A percentile compares a stretch with the other conserved stretches of the same genome.
These are phyloP conservation scores for Pachydiplax longipennis DNA, from an alignment of 2,888 invertebrate species.

Conservation along the genomic window DNA sequence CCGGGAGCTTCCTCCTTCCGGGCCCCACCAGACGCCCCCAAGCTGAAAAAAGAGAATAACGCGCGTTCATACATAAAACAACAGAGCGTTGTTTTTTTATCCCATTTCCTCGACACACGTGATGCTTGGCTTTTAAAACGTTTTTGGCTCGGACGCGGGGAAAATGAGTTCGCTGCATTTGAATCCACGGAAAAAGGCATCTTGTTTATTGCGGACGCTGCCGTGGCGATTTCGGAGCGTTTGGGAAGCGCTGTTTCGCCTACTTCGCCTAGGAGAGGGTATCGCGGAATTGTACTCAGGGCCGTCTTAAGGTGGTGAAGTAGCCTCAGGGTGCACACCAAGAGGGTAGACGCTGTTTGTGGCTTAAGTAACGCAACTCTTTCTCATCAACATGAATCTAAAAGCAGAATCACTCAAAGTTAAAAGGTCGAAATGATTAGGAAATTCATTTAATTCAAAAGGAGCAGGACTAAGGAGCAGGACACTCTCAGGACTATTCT, in stretches of 20 bases:
- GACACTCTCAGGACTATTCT: no score
- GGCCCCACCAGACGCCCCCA: not conserved
- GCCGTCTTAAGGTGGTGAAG: no score
- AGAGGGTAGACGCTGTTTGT: no score
- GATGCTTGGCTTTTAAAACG: not conserved
- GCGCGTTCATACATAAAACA: not conserved
- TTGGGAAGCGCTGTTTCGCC: not conserved
- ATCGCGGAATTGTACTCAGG: no score
- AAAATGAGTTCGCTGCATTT: not conserved
- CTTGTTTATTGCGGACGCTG: not conserved
- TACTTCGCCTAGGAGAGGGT: not conserved
- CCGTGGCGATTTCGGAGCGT: not conserved
- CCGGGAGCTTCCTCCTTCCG: not conserved
- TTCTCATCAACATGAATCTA: no score
- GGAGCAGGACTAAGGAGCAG: no score
- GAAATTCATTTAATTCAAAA: not conserved
- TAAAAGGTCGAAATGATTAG: no score
- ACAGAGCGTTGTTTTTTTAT: not conserved
- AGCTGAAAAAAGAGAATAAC: not conserved
- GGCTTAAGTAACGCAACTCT: no score
- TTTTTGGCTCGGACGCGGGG: not conserved
- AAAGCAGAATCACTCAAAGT: no score
- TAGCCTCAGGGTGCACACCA: no score
- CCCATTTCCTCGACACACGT: not conserved
- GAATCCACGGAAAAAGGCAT: not conserved